Evolutionary conservation across 1,140 invertebrate species (phyloP).

Genomic region (Trissolcus basalis): DNA sequence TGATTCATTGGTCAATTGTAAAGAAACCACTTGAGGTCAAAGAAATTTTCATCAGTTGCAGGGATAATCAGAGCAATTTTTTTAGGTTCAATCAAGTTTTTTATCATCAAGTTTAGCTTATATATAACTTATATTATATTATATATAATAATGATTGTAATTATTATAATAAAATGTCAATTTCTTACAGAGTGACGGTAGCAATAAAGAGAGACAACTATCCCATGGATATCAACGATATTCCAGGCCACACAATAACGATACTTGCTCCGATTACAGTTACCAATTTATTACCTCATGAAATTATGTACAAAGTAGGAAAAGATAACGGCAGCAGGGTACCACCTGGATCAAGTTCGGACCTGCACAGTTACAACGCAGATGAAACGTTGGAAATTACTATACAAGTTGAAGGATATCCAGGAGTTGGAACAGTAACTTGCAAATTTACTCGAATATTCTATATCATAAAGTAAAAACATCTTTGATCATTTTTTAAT

Average conservation of each 20-base stretch:
- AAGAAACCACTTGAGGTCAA: slow-evolving; percentile 78
- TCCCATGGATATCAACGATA: slow-evolving; percentile 79
- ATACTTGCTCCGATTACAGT: slow-evolving; percentile 89
- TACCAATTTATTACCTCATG: slow-evolving; percentile 85
- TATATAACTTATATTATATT: slow-evolving; percentile 1
- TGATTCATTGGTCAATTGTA: slow-evolving; percentile 82
- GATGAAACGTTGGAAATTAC: slow-evolving; percentile 83
- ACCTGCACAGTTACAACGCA: slow-evolving; percentile 76
- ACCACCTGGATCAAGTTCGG: slow-evolving; percentile 78
- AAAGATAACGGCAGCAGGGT: slow-evolving; percentile 78
- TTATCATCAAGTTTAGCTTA: not conserved
- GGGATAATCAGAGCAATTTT: slow-evolving; percentile 70
- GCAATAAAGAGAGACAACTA: slow-evolving; percentile 87
- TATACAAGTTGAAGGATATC: slow-evolving; percentile 89
- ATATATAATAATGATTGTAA: slow-evolving; percentile 6
- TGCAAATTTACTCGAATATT: slow-evolving; percentile 1
- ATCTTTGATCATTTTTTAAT: slow-evolving; percentile 9
- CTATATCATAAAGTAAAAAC: no score
- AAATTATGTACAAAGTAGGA: slow-evolving; percentile 81
- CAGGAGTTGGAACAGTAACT: slow-evolving; percentile 79
- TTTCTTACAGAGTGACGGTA: slow-evolving; percentile 83
- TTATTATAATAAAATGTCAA: slow-evolving; percentile 7
- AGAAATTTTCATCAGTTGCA: slow-evolving; percentile 74
- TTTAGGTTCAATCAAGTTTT: slow-evolving; percentile 64
- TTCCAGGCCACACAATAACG: slow-evolving; percentile 91